Percentiles rank a stretch among this genome's conserved stretches.
These are phyloP conservation scores for Podotricha telesiphe DNA, from an alignment of 2,888 invertebrate species.

Conservation along the genomic window DNA sequence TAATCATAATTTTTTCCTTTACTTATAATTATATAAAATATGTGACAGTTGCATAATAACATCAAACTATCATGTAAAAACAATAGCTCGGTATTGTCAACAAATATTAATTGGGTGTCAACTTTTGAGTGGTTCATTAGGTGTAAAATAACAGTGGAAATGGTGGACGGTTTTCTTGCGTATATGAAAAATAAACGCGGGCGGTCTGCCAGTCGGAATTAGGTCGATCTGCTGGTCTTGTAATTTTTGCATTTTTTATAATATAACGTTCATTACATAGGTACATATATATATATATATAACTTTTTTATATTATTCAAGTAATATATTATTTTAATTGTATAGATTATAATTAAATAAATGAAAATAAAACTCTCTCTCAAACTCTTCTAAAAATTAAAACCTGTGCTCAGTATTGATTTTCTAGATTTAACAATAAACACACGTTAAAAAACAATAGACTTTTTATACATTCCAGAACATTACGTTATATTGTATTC, in stretches of 20 bases:
- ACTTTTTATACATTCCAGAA: not conserved
- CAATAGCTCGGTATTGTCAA: not conserved
- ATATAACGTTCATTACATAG: too few relatives aligned
- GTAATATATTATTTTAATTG: too few relatives aligned
- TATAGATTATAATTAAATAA: too few relatives aligned
- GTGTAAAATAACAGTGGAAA: conserved; percentile 42
- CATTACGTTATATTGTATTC: conserved; percentile 22
- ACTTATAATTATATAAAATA: not conserved
- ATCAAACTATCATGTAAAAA: not conserved
- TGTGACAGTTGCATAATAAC: too few relatives aligned
- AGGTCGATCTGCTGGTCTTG: conserved; percentile 46
- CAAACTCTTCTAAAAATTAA: too few relatives aligned
- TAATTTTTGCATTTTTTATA: conserved; percentile 31
- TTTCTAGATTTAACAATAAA: too few relatives aligned
- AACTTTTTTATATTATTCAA: too few relatives aligned
- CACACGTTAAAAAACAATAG: not conserved
- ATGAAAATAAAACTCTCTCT: too few relatives aligned
- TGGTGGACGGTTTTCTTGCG: conserved; percentile 47
- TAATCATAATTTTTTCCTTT: too few relatives aligned
- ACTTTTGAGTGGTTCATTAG: conserved; percentile 42
- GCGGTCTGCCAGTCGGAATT: conserved; percentile 52
- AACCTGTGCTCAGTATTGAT: too few relatives aligned
- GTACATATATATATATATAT: too few relatives aligned
- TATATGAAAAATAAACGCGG: conserved; percentile 50
- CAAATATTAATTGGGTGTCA: conserved; percentile 25